Evolutionary conservation across 2,113 vertebrate genomes (phyloP).

Genomic region (Barnardius zonarius): DNA sequence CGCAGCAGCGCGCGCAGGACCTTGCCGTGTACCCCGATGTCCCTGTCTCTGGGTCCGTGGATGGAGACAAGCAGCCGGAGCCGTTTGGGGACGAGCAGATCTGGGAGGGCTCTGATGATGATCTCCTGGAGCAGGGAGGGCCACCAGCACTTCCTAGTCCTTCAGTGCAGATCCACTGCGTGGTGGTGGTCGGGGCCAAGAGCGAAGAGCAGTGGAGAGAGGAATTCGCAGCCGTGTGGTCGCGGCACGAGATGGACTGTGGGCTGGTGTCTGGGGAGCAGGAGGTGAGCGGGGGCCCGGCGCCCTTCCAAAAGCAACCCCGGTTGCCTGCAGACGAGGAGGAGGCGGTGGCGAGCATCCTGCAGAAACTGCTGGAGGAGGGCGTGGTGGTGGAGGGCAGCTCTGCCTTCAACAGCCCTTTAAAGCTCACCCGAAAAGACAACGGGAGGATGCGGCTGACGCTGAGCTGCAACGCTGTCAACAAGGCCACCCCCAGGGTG

Average conservation of each 20-base stretch:
- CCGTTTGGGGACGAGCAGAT: rapidly evolving
- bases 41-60: rapidly evolving
- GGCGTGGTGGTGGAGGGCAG: not conserved
- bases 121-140: not conserved
- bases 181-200: rapidly evolving
- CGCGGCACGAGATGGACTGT: not conserved
- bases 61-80: rapidly evolving
- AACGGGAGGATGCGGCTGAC: not conserved
- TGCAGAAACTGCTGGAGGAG: rapidly evolving
- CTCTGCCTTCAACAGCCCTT: not conserved
- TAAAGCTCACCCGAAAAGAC: rapidly evolving
- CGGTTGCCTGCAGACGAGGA: rapidly evolving
- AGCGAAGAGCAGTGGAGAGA: not conserved
- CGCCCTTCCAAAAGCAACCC: rapidly evolving
- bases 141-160: not conserved
- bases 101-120: not conserved
- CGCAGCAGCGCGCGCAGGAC: rapidly evolving
- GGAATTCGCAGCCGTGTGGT: not conserved
- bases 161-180: rapidly evolving
- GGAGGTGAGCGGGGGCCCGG: rapidly evolving
- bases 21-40: rapidly evolving
- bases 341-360: rapidly evolving
- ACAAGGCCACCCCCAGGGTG: rapidly evolving
- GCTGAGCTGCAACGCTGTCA: not conserved
- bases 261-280: not conserved